Percentiles rank a stretch among this genome's conserved stretches.
Conservation (phyloP, 2,113 vertebrate species). For the Maccullochella peelii region DNA sequence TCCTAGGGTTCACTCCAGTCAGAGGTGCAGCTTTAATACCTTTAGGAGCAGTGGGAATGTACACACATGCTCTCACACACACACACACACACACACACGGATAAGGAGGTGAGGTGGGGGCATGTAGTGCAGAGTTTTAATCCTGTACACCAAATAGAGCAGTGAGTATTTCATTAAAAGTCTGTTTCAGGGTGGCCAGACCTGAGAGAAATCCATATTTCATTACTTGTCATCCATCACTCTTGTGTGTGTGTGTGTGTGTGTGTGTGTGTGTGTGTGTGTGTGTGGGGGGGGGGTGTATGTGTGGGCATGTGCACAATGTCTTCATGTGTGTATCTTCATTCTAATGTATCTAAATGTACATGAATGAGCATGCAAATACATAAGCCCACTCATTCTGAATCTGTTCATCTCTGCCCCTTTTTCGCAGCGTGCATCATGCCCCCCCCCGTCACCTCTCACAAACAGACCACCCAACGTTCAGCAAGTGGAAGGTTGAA, state of each 20-base stretch:
- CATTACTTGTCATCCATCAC: slow-evolving; percentile 79
- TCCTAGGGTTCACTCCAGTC: slow-evolving; percentile 51
- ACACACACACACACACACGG: slow-evolving; percentile 5
- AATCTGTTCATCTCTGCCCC: background rate
- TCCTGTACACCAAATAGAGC: slow-evolving; percentile 80
- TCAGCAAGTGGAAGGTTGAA: slow-evolving; percentile 14
- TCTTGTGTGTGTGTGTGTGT: slow-evolving; percentile 38
- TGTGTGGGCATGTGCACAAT: background rate
- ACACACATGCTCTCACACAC: slow-evolving; percentile 32
- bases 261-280: slow-evolving; percentile 9
- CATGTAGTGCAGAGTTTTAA: slow-evolving; percentile 72
- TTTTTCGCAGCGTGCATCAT: background rate
- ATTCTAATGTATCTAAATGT: slow-evolving; percentile 8
- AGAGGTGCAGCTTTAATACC: slow-evolving; percentile 59
- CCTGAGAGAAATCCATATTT: slow-evolving; percentile 84
- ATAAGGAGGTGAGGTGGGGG: slow-evolving; percentile 29
- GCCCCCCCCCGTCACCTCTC: background rate
- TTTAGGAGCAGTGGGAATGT: slow-evolving; percentile 43
- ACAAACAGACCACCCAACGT: slow-evolving; percentile 15
- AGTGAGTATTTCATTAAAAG: slow-evolving; percentile 84
- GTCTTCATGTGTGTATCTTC: background rate
- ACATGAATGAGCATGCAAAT: background rate
- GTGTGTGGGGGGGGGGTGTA: background rate
- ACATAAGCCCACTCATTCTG: slow-evolving; percentile 3
- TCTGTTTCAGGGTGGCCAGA: slow-evolving; percentile 79